Evolutionary conservation across 2,888 invertebrate genomes (phyloP).

Genomic region (Nomada lathburiana): DNA sequence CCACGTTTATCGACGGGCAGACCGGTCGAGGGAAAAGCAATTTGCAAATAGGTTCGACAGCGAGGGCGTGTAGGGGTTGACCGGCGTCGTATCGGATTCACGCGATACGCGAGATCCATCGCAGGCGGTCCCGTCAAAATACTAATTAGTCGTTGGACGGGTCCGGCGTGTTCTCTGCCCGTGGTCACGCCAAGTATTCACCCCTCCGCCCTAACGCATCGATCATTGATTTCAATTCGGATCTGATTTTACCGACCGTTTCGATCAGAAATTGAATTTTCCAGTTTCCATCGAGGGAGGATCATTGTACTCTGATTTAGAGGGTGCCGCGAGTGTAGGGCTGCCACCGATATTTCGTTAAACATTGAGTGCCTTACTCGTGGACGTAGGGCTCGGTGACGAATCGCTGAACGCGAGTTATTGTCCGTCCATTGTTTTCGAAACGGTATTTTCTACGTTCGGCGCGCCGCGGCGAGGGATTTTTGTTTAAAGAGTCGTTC

Average conservation of each 20-base stretch:
- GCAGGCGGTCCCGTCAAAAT: slow-evolving; percentile 65
- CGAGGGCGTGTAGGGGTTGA: slow-evolving; percentile 53
- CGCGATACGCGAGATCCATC: slow-evolving; percentile 59
- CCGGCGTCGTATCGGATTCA: slow-evolving; percentile 74
- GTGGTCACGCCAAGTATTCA: slow-evolving; percentile 55
- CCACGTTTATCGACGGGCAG: slow-evolving; percentile 75
- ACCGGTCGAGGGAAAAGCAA: slow-evolving; percentile 78
- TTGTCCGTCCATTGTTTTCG: neutral
- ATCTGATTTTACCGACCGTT: slow-evolving; percentile 45
- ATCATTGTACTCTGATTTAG: slow-evolving; percentile 26
- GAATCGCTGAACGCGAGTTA: neutral
- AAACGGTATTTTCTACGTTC: neutral
- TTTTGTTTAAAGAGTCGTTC: neutral
- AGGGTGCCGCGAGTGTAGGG: slow-evolving; percentile 25
- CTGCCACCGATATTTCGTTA: slow-evolving; percentile 39
- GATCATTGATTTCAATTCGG: slow-evolving; percentile 55
- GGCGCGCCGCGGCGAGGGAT: too few species aligned
- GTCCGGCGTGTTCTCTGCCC: neutral
- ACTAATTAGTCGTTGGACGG: slow-evolving; percentile 67
- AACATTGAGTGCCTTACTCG: slow-evolving; percentile 24
- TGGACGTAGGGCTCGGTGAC: slow-evolving; percentile 4
- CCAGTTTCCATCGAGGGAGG: slow-evolving; percentile 29
- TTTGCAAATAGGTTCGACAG: slow-evolving; percentile 82
- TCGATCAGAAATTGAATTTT: slow-evolving; percentile 48
- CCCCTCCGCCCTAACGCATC: slow-evolving; percentile 54